Conservation (phyloP, 1,140 invertebrate genomes). For the Hydropsyche tenuis region DNA sequence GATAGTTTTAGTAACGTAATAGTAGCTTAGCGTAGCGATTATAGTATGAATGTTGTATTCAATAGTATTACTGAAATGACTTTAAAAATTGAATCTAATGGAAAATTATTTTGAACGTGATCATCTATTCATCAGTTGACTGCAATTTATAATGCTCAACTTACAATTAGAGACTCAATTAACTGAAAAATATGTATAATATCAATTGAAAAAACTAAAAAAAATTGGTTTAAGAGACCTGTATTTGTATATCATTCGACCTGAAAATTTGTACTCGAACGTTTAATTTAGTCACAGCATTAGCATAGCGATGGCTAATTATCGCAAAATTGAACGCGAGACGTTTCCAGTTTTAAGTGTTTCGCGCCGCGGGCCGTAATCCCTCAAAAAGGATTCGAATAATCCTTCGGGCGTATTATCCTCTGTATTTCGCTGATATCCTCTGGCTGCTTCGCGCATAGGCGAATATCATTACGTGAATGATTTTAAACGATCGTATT, state of each 20-base stretch:
- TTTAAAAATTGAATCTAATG: no score
- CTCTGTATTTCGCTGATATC: slow-evolving; percentile 22
- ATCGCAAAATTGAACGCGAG: slow-evolving; percentile 16
- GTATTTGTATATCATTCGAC: background rate
- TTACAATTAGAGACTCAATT: no score
- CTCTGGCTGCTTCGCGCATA: background rate
- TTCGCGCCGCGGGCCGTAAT: slow-evolving; percentile 22
- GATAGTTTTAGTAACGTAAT: no score
- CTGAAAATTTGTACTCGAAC: background rate
- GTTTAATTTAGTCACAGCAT: background rate
- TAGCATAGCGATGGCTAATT: slow-evolving; percentile 1
- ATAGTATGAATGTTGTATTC: no score
- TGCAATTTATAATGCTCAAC: no score
- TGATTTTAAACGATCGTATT: slow-evolving; percentile 41
- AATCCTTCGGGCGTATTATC: slow-evolving; percentile 28
- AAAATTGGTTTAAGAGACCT: no score
- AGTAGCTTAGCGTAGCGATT: no score
- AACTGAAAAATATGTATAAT: no score
- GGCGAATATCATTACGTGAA: slow-evolving; percentile 40
- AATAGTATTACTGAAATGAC: no score
- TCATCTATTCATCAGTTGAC: no score
- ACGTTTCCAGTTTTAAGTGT: slow-evolving; percentile 13
- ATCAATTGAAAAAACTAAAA: no score
- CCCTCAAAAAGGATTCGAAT: slow-evolving; percentile 38
- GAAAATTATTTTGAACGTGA: no score